Conservation (phyloP, 2,888 invertebrate genomes). For the Drosophila maculinotata region DNA sequence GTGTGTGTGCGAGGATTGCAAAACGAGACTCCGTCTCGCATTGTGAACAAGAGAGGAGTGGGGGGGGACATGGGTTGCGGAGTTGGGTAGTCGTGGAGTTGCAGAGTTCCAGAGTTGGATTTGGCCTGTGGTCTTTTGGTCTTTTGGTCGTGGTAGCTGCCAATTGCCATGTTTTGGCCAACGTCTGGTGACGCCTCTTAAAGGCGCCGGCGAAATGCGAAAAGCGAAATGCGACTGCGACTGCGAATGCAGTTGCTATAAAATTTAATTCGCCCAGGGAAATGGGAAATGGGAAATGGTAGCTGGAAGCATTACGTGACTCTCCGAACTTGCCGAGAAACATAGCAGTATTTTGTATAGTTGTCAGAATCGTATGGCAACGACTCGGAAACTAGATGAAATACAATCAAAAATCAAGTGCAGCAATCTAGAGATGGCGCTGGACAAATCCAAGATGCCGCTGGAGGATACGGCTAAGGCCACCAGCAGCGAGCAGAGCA, state of each 20-base stretch:
- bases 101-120: slow-evolving; percentile 22
- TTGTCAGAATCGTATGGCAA: slow-evolving; percentile 16
- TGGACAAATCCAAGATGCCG: slow-evolving; percentile 14
- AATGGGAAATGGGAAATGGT: slow-evolving; percentile 6
- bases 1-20: slow-evolving; percentile 12
- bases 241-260: slow-evolving; percentile 72
- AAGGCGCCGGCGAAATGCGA: slow-evolving; percentile 30
- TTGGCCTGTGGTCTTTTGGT: slow-evolving; percentile 19
- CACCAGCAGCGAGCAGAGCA: slow-evolving; percentile 28
- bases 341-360: slow-evolving; percentile 40
- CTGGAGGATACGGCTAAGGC: neutral
- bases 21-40: slow-evolving; percentile 20
- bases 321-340: slow-evolving; percentile 22
- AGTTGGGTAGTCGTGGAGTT: neutral
- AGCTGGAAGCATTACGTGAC: slow-evolving; percentile 36
- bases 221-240: slow-evolving; percentile 41
- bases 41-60: neutral
- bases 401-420: neutral
- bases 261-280: slow-evolving; percentile 68
- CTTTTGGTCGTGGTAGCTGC: slow-evolving; percentile 46
- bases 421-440: slow-evolving; percentile 21
- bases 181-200: slow-evolving; percentile 45
- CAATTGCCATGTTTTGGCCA: slow-evolving; percentile 58
- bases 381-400: slow-evolving; percentile 3
- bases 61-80: neutral